phyloP scores from a whole-genome alignment of 2,113 vertebrate genomes.

The Sardina pilchardus region DNA sequence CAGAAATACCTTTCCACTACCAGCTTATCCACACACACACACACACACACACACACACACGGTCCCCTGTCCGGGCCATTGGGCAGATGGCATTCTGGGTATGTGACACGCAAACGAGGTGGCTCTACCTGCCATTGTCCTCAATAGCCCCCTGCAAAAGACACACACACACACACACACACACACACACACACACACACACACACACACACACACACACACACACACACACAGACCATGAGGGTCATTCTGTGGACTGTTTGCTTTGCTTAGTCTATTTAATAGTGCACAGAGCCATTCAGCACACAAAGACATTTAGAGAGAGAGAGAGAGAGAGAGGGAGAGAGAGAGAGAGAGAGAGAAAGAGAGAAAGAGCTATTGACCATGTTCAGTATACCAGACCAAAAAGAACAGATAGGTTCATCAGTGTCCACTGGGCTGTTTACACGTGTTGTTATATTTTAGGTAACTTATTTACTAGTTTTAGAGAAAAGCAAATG shows the following conservation, averaged over 20 bases:
- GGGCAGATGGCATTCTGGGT: slow-evolving; percentile 10
- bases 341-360: not conserved
- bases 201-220: slow-evolving; percentile 10
- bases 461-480: no score
- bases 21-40: not conserved
- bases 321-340: no score
- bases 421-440: no score
- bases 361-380: no score
- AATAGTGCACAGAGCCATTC: no score
- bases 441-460: no score
- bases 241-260: not conserved
- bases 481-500: no score
- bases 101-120: not conserved
- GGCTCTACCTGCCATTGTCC: slow-evolving; percentile 7
- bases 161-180: no score
- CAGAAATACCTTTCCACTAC: not conserved
- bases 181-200: not conserved
- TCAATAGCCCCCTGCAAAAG: not conserved
- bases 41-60: slow-evolving; percentile 8
- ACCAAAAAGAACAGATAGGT: no score
- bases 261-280: not conserved
- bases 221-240: not conserved
- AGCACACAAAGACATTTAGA: no score
- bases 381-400: no score
- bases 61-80: not conserved